These are phyloP conservation scores for Desmophyllum pertusum DNA, from an alignment of 92 coral and sea anemone species.

Conservation along the genomic window DNA sequence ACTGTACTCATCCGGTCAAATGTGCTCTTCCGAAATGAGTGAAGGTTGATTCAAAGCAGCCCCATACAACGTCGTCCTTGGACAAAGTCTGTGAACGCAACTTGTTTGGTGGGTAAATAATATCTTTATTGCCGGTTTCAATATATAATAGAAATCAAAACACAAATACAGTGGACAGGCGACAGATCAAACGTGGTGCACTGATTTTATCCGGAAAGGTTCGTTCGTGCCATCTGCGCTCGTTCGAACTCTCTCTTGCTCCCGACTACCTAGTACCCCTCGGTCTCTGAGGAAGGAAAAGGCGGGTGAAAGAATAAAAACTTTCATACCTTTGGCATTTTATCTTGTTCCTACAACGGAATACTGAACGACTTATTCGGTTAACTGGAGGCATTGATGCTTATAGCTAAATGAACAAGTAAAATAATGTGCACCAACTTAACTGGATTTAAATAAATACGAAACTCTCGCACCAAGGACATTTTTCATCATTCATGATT, in stretches of 20 bases:
- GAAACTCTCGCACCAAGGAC: too few species aligned
- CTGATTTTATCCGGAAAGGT: neutral
- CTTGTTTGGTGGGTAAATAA: slow-evolving; percentile 1
- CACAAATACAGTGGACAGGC: neutral
- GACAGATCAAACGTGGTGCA: neutral
- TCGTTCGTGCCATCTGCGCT: neutral
- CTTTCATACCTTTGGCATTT: neutral
- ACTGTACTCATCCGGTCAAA: neutral
- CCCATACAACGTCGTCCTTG: neutral
- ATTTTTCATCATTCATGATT: neutral
- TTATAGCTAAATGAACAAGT: neutral
- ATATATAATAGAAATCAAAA: neutral
- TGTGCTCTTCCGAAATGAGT: neutral
- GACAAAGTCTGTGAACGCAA: neutral
- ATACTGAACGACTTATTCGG: too few species aligned
- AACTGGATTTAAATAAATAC: too few species aligned
- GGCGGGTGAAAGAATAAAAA: neutral
- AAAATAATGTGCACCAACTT: neutral
- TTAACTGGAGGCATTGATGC: too few species aligned
- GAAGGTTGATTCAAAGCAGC: neutral
- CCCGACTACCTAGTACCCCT: neutral
- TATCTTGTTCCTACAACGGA: neutral
- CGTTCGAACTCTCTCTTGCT: neutral
- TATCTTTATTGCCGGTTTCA: neutral
- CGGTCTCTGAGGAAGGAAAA: neutral